Evolutionary conservation across 2,888 invertebrate species (phyloP), one percentile per base, ranked within the genome.

Genomic region (Lagria hirta): DNA sequence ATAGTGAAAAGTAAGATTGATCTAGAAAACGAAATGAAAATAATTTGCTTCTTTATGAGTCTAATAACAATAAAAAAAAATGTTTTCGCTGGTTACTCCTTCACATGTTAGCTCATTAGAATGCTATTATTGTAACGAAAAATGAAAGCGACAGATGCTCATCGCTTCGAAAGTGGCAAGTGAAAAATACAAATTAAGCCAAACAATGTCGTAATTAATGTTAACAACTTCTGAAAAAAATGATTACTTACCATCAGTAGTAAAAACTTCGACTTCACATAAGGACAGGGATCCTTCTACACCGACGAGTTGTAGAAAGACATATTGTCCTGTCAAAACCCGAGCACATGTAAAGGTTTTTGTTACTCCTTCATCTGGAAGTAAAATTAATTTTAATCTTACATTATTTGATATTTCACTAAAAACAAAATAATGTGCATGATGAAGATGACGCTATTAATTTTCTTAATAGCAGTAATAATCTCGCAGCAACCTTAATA

Each of bases 201-300:
- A 18, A 6, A 33, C 11, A 33, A 3, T 17, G 13, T 3, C 11
- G n/a, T 10, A 18, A 18, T 20, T 6, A 5, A n/a, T 12, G 15
- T 34, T 5, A 34, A 24, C 8, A 13, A 4, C 5, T 23, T 34
- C n/a, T 16, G 20, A 29, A 10, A 27, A 26, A 14, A 28, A 34
- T n/a, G 8, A 11, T 2, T 8, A 35, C 72, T 72, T 65, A 87
- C 89, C 93, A 73, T 92, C 89, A 3, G 90, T 89, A 1, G 91
- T 89, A 68, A 91, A 94, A 1, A 93, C 88, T 72, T 93, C 90
- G 1, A 94, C 92, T 72, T 94, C 93, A 67, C 94, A 94, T 1
- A 94, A 74, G 4, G 91, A 91, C 34, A 94, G 72, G 1, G 91
- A 89, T 13, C 92, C 91, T 68, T 92, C 91, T 2, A 92, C 91